Base-by-base conservation (phyloP, 1,140 invertebrate genomes). In the Meteorus sp. region DNA sequence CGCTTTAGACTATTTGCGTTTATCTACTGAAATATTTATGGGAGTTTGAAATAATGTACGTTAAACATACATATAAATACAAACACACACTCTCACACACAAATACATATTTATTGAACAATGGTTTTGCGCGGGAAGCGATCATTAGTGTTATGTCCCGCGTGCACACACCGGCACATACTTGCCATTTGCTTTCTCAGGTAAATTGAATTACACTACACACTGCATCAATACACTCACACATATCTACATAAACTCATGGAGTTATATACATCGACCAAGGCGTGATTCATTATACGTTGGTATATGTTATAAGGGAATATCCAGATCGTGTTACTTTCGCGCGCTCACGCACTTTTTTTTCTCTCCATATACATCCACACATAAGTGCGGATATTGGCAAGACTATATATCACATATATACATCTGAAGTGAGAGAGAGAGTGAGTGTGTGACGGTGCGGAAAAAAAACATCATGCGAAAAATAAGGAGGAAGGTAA, bases 281-380 rank as follows among this genome's bases (percentile, higher is more conserved):
- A 43, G 37, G 52, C 52, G 52, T 55, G 52, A 55, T 55, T 55
- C 52, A 55, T 55, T 55, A 55, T 23, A 39, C 52, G 37, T 27
- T 43, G 19, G 39, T 33, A 13, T 8, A 52, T 17, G n/a, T n/a
- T n/a, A 29, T 9, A 29, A 9, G 27, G 4, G 27, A 4, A 5
- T 9, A 29, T 9, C 9, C 27, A 4, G 9, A 5, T 37, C 35
- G 37, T 55, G 35, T 55, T 55, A 44, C 52, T 55, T 41, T 44
- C 20, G 22, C 52, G 3, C 20, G 29, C 37, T 43, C 52, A 43
- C 52, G 52, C 52, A 54, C 52, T 54, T 54, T n/a, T n/a, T n/a
- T n/a, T n/a, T n/a, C n/a, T n/a, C n/a, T n/a, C n/a, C n/a, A n/a
- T n/a, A n/a, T n/a, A n/a, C n/a, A n/a, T n/a, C n/a, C n/a, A n/a